phyloP scores from a whole-genome alignment of 1,140 invertebrate species.

The Cyclina sinensis region DNA sequence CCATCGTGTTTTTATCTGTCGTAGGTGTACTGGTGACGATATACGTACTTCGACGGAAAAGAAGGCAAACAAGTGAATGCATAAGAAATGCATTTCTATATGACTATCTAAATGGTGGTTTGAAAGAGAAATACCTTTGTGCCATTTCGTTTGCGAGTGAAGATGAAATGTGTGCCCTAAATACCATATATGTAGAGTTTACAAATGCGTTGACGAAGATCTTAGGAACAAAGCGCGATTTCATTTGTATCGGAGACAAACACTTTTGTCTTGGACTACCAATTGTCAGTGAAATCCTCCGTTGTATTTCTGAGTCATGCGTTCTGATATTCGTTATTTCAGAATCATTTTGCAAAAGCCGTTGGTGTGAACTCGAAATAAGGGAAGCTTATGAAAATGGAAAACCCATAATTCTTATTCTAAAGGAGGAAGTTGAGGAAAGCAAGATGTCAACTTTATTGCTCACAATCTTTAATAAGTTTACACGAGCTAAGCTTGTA shows the following conservation, averaged over 20 bases:
- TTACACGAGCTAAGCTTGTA: background rate
- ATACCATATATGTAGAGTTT: background rate
- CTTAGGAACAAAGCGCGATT: background rate
- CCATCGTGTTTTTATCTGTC: background rate
- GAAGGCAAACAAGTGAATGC: background rate
- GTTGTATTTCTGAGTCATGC: background rate
- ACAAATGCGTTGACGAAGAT: background rate
- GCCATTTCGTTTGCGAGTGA: background rate
- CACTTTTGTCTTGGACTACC: background rate
- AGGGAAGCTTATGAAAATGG: background rate
- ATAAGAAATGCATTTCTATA: background rate
- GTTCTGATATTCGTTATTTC: background rate
- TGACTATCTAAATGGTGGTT: background rate
- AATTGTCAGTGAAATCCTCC: background rate
- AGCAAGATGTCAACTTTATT: background rate
- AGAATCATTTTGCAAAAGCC: background rate
- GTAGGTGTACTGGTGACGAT: background rate
- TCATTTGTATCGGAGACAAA: background rate
- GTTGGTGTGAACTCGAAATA: background rate
- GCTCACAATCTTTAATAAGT: background rate
- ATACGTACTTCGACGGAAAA: background rate
- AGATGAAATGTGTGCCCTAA: background rate
- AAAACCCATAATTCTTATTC: background rate
- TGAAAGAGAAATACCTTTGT: background rate
- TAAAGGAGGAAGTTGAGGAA: background rate